Conservation (phyloP, 2,113 vertebrate species). For the Fregata magnificens region DNA sequence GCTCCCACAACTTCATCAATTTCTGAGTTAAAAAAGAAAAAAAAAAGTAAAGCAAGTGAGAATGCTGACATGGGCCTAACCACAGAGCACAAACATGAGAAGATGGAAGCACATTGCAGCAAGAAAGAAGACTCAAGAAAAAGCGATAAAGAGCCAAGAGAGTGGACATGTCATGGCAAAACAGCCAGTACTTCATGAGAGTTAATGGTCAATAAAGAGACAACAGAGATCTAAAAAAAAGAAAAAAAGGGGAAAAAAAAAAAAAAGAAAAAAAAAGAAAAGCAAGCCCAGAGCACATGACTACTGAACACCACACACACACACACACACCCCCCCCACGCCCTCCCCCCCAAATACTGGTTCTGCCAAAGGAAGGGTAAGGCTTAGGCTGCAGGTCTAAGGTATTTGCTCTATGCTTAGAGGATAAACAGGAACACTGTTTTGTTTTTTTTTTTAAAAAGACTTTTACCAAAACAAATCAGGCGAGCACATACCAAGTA, state of each 20-base stretch:
- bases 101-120: background rate
- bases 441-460: background rate
- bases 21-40: background rate
- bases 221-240: background rate
- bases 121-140: background rate
- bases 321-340: too few species aligned
- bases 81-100: background rate
- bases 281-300: background rate
- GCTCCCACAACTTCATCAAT: background rate
- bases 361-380: background rate
- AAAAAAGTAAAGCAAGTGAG: background rate
- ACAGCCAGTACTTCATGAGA: background rate
- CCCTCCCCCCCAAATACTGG: too few species aligned
- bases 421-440: background rate
- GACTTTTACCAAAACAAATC: background rate
- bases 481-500: accelerated
- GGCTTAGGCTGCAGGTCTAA: background rate
- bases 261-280: background rate
- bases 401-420: background rate
- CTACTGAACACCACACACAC: too few species aligned
- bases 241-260: too few species aligned
- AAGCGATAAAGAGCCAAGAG: background rate
- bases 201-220: background rate
- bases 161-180: background rate
- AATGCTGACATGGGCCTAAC: background rate